phyloP scores from a whole-genome alignment of 1,140 invertebrate species.

The Lepidostoma basale region DNA sequence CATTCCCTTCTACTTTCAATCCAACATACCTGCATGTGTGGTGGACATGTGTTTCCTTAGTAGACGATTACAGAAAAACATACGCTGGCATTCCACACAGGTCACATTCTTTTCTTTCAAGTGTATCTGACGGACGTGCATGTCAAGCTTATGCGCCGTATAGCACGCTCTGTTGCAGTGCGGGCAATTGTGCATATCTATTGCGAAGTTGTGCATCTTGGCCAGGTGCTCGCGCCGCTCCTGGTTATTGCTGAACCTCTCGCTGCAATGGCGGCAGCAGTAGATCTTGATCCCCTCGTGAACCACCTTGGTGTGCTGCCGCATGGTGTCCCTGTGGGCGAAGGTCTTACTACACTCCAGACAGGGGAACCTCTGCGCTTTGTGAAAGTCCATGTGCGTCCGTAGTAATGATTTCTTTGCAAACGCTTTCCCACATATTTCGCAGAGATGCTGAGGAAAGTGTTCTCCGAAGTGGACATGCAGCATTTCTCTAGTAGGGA shows the following conservation, averaged over 20 bases:
- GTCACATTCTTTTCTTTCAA: conserved; percentile 1
- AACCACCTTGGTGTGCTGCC: background rate
- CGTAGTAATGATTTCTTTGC: conserved; percentile 60
- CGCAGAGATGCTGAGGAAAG: conserved; percentile 64
- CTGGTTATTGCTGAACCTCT: background rate
- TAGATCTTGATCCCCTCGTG: background rate
- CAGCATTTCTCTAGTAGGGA: conserved; percentile 65
- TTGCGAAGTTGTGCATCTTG: background rate
- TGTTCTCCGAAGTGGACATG: conserved; percentile 64
- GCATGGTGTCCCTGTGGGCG: background rate
- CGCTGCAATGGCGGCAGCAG: background rate
- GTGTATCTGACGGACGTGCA: background rate
- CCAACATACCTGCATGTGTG: conserved; percentile 1
- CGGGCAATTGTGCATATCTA: background rate
- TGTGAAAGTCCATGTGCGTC: conserved; percentile 61
- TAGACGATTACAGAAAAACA: background rate
- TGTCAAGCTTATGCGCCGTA: background rate
- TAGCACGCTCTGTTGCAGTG: background rate
- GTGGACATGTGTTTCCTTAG: background rate
- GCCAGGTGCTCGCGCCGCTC: background rate
- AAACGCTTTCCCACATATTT: conserved; percentile 68
- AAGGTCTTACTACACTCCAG: background rate
- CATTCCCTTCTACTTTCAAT: no score
- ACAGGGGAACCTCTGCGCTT: background rate
- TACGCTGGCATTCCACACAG: background rate